Percentiles rank a stretch among this genome's conserved stretches.
Evolutionary conservation across 1,140 invertebrate species (phyloP).

Genomic region (Littorina saxatilis): DNA sequence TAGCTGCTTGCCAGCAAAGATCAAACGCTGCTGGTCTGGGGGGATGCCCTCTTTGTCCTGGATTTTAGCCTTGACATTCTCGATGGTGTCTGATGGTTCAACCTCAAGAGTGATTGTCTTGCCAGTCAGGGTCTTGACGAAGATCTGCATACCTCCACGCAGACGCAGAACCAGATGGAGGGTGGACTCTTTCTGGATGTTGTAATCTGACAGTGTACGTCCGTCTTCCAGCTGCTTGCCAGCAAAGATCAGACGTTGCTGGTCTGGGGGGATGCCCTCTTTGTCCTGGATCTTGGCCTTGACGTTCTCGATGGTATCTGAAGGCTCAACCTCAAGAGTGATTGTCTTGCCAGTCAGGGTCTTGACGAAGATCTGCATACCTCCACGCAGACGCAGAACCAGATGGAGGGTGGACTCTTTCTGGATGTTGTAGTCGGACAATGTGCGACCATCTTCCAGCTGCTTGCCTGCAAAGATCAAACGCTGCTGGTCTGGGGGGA

Average conservation of each 20-base stretch:
- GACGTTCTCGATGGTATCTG: conserved; percentile 87
- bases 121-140: conserved; percentile 77
- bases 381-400: conserved; percentile 62
- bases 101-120: conserved; percentile 97
- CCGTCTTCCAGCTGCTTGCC: conserved; percentile 97
- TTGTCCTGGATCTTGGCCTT: conserved; percentile 81
- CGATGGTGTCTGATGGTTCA: conserved; percentile 88
- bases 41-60: conserved; percentile 85
- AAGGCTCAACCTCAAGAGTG: conserved; percentile 93
- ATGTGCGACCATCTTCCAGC: conserved; percentile 81
- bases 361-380: conserved; percentile 96
- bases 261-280: conserved; percentile 80
- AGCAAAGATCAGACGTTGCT: conserved; percentile 78
- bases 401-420: conserved; percentile 92
- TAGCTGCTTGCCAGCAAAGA: conserved; percentile 85
- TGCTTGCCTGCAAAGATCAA: conserved; percentile 77
- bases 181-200: conserved; percentile 84
- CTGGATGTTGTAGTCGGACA: conserved; percentile 92
- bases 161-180: conserved; percentile 88
- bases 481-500: conserved; percentile 77
- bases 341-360: conserved; percentile 96
- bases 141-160: conserved; percentile 84
- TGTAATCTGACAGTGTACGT: conserved; percentile 83
- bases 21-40: conserved; percentile 77
- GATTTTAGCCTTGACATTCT: conserved; percentile 89